Evolutionary conservation across 2,113 vertebrate species (phyloP).

Genomic region (Tragulus kanchil): DNA sequence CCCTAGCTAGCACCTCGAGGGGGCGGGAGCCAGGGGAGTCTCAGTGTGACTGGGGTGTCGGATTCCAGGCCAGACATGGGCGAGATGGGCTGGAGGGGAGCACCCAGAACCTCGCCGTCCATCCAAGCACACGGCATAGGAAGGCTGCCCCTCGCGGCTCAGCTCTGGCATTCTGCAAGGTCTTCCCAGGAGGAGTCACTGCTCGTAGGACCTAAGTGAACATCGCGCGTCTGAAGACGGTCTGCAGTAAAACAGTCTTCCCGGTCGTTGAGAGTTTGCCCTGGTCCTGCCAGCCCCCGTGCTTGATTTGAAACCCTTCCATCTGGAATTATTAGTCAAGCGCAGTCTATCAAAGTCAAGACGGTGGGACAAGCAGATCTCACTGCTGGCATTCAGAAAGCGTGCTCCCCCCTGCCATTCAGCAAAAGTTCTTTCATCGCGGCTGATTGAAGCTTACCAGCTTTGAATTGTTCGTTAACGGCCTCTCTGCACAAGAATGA

Average conservation of each 20-base stretch:
- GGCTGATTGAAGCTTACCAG: slow-evolving; percentile 71
- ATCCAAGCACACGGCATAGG: rapidly evolving
- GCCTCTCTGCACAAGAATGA: slow-evolving; percentile 45
- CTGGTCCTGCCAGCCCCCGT: not conserved
- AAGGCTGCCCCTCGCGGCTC: rapidly evolving
- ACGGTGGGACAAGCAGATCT: slow-evolving; percentile 65
- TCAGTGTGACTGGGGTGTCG: not conserved
- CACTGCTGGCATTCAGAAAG: slow-evolving; percentile 63
- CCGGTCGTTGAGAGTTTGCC: not conserved
- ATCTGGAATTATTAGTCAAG: slow-evolving; percentile 67
- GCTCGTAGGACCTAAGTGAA: not conserved
- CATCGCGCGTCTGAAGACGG: not conserved
- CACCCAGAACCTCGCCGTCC: rapidly evolving
- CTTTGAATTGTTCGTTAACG: slow-evolving; percentile 80
- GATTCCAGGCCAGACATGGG: not conserved
- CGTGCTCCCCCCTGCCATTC: not conserved
- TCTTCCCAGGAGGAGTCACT: not conserved
- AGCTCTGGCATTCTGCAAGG: rapidly evolving
- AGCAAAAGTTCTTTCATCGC: slow-evolving; percentile 62
- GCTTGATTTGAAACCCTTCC: slow-evolving; percentile 64
- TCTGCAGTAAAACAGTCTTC: slow-evolving; percentile 53
- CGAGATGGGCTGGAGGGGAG: not conserved
- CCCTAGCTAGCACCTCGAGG: not conserved
- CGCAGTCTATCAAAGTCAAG: slow-evolving; percentile 63
- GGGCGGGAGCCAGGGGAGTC: not conserved